A percentile compares a stretch with the other conserved stretches of the same genome.
Evolutionary conservation across 2,797 vertebrate species (phyloP).

Genomic region (Scolopax bukidnonensis): DNA sequence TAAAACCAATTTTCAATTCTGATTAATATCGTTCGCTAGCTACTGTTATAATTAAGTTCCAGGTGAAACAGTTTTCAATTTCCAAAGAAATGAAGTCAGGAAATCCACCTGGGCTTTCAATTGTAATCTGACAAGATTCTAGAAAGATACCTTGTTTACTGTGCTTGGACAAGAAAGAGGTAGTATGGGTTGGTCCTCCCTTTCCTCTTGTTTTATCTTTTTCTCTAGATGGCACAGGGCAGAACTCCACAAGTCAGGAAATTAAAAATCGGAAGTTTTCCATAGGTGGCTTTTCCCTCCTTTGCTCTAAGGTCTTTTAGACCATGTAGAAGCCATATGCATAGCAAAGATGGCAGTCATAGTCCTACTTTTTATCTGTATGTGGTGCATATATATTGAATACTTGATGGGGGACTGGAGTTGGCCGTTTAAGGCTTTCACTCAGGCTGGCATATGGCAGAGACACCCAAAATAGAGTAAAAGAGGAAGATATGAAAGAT

Average conservation of each 20-base stretch:
- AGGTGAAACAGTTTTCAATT: background rate
- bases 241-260: background rate
- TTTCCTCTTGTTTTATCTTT: background rate
- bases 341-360: background rate
- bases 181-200: background rate
- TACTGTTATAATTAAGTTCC: background rate
- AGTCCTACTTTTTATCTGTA: background rate
- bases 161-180: background rate
- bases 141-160: background rate
- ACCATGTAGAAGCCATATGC: background rate
- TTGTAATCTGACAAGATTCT: background rate
- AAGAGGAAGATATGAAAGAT: background rate
- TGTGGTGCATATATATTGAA: background rate
- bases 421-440: background rate
- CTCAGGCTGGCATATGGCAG: background rate
- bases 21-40: background rate
- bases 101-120: background rate
- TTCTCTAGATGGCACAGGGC: background rate
- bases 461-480: background rate
- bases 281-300: accelerated
- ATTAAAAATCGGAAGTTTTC: background rate
- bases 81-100: slow-evolving; percentile 2
- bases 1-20: slow-evolving; percentile 4
- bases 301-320: background rate
- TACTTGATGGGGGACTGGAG: background rate